These are phyloP conservation scores for Megalopta genalis DNA, from an alignment of 1,140 invertebrate species.

Conservation along the genomic window DNA sequence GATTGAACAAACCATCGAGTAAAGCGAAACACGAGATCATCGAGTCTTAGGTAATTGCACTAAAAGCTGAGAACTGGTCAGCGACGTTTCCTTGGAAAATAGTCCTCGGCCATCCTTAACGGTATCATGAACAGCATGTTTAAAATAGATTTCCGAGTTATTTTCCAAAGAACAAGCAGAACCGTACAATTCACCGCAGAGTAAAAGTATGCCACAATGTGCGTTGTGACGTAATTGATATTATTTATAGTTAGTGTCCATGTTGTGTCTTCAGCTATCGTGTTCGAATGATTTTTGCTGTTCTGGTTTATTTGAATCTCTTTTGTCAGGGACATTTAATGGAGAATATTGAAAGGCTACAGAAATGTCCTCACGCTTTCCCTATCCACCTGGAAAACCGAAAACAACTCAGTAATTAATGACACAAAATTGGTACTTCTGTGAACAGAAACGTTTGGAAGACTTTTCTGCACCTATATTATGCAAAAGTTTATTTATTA, in stretches of 20 bases:
- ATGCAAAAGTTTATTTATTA: no score
- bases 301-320: no score
- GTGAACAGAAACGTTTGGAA: no score
- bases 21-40: background rate
- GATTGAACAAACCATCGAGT: background rate
- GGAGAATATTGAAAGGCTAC: no score
- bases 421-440: no score
- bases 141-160: background rate
- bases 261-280: conserved; percentile 1
- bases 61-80: background rate
- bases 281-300: background rate
- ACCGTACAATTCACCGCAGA: background rate
- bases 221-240: conserved; percentile 1
- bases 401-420: no score
- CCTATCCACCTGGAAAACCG: no score
- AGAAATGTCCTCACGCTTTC: no score
- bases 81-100: background rate
- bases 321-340: no score
- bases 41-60: background rate
- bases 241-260: conserved; percentile 10
- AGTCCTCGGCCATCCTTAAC: background rate
- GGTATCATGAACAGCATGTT: background rate
- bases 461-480: no score
- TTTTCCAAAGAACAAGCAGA: background rate
- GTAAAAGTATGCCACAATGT: background rate